Evolutionary conservation across 2,888 invertebrate genomes (phyloP), one percentile per base, ranked within the genome.

Genomic region (Coelopa pilipes): DNA sequence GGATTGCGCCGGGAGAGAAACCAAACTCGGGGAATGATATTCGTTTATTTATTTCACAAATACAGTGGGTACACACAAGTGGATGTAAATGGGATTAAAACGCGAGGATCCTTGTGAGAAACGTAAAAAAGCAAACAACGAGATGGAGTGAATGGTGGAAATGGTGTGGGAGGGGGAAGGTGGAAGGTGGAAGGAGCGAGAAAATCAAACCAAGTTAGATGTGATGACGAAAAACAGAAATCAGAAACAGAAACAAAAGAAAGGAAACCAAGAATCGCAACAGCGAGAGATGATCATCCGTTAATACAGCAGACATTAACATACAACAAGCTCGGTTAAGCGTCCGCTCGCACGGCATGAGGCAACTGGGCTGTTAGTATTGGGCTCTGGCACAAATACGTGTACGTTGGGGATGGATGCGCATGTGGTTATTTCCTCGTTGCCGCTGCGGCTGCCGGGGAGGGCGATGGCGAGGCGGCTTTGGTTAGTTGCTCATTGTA

Each of bases 401-500:
- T 24, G 21, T 47, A 10, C 2, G 57, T 72, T 72, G 47, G 66
- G 47, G 21, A 50, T 53, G 19, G 15, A 19, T 46, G 45, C 13
- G 68, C 50, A 67, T 46, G n/a, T 12, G 60, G 46, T 73, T 59
- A 73, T 73, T 73, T 73, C 55, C 53, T 50, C 53, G 63, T 59
- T 45, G 68, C 74, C 75, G 78, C 79, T 73, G 77, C 74, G 65
- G 79, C 81, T 78, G 83, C n/a, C 24, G 67, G 19, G 47, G 60
- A 21, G n/a, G n/a, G 34, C 34, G 34, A 34, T 34, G 34, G 34
- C 34, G 34, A 34, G 46, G 70, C 78, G 73, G 77, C 74, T 68
- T 78, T 81, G 78, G 83, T 85, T 80, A 85, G 83, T 85, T 84
- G 85, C 79, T 87, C 87, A 75, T 85, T 87, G 84, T 88, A 88